Evolutionary conservation across 2,888 invertebrate genomes (phyloP), one percentile per base, ranked within the genome.

Genomic region (Pristionchus exspectatus): DNA sequence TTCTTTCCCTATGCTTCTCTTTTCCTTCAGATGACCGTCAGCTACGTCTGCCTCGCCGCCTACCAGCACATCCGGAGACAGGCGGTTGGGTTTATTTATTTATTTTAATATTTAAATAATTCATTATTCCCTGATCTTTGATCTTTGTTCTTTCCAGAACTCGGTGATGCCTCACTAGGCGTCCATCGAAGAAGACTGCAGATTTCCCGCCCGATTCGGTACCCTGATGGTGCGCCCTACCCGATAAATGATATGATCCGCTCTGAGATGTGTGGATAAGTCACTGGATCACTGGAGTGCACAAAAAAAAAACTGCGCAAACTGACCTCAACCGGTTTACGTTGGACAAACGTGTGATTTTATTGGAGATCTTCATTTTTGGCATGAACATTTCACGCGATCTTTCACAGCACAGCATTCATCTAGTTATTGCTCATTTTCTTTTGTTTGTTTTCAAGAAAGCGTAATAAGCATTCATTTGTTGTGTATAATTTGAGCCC

Each of bases 201-300:
- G 63, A 63, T 63, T 63, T 63, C 63, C n/a, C 59, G 14, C 59
- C 5, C 18, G 59, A n/a, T 24, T 24, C 63, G n/a, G n/a, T 63
- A 24, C n/a, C n/a, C 63, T 63, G 4, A n/a, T 7, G 63, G n/a
- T 24, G 63, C 63, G 63, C 63, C 21, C 10, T n/a, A n/a, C 24
- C n/a, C 63, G 63, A 63, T 63, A 63, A 63, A 63, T 63, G 63
- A 63, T 63, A 24, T 63, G 63, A 63, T 63, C n/a, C 63, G 63
- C 63, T 63, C n/a, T 7, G 24, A n/a, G 24, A 21, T 50, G 44
- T 50, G 44, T 50, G 5, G 44, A 50, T 50, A 50, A 10, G 4
- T 2, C 38, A 38, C 38, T 3, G 38, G 38, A 38, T 3, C 5
- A 38, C 38, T 38, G 38, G 10, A 50, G 44, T 50, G 44, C 44